A percentile compares a stretch with the other conserved stretches of the same genome.
These are phyloP conservation scores for Oncorhynchus mykiss DNA, from an alignment of 2,113 vertebrate genomes.

Conservation along the genomic window DNA sequence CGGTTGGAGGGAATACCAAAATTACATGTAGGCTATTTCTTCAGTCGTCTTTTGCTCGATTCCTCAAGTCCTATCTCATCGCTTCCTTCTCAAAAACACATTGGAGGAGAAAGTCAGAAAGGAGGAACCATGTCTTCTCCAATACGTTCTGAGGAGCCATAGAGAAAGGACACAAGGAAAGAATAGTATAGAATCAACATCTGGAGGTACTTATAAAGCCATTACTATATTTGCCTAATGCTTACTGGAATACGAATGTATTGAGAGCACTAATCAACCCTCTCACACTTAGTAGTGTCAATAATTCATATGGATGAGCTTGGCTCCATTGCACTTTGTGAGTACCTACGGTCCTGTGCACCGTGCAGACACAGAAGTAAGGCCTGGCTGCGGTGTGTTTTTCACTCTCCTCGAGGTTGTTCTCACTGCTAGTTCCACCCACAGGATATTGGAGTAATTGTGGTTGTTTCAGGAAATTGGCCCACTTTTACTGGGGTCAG, in stretches of 20 bases:
- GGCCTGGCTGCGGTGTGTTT: not conserved
- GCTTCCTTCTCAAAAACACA: no score
- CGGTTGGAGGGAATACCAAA: no score
- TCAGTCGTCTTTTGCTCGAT: no score
- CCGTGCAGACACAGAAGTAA: no score
- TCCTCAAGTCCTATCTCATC: no score
- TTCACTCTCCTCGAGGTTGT: not conserved
- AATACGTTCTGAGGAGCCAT: no score
- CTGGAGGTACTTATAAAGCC: not conserved
- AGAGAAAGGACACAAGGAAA: no score
- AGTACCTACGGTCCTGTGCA: not conserved
- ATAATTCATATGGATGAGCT: not conserved
- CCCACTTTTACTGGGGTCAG: not conserved
- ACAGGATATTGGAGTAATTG: constrained; percentile 4
- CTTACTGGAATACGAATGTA: not conserved
- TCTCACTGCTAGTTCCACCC: not conserved
- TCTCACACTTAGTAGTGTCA: not conserved
- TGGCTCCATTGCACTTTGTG: not conserved
- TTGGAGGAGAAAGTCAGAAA: no score
- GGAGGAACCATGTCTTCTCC: no score
- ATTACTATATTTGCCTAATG: no score
- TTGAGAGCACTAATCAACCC: not conserved
- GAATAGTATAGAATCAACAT: not conserved
- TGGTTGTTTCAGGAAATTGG: constrained; percentile 5
- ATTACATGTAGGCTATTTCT: no score